Evolutionary conservation across 2,797 vertebrate genomes (phyloP).

Genomic region (Enteromius thamalakanensis): DNA sequence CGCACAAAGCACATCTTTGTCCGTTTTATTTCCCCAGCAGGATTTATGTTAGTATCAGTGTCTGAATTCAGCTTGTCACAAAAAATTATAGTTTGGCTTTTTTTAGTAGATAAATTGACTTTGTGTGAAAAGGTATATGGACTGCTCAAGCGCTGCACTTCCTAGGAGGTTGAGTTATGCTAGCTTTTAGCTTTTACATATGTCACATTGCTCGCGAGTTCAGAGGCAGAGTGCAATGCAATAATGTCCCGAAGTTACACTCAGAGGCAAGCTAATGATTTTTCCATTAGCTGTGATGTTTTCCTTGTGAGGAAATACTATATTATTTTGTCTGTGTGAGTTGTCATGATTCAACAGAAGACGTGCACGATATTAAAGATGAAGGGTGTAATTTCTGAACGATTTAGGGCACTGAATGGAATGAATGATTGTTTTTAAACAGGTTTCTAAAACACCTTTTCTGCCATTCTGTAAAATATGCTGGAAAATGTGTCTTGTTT

Average conservation of each 20-base stretch:
- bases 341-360: not conserved
- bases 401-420: not conserved
- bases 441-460: not conserved
- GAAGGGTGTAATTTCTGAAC: not conserved
- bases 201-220: conserved; percentile 5
- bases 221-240: not conserved
- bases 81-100: conserved; percentile 43
- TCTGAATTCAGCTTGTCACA: conserved; percentile 39
- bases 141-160: conserved; percentile 25
- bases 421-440: not conserved
- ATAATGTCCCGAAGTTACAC: conserved; percentile 19
- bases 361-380: not conserved
- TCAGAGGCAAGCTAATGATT: conserved; percentile 21
- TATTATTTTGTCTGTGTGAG: conserved; percentile 35
- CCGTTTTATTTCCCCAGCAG: conserved; percentile 24
- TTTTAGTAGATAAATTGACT: conserved; percentile 25
- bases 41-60: conserved; percentile 51
- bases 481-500: not conserved
- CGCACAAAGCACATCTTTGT: conserved; percentile 56
- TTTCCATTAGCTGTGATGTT: conserved; percentile 45
- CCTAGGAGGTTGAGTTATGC: conserved; percentile 31
- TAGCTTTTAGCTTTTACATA: conserved; percentile 30
- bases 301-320: conserved; percentile 13
- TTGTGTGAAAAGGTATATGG: conserved; percentile 38
- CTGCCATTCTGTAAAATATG: not conserved